Percentiles rank a stretch among this genome's conserved stretches.
Conservation (phyloP, 2,888 invertebrate species). For the Tenthredo mesomela region DNA sequence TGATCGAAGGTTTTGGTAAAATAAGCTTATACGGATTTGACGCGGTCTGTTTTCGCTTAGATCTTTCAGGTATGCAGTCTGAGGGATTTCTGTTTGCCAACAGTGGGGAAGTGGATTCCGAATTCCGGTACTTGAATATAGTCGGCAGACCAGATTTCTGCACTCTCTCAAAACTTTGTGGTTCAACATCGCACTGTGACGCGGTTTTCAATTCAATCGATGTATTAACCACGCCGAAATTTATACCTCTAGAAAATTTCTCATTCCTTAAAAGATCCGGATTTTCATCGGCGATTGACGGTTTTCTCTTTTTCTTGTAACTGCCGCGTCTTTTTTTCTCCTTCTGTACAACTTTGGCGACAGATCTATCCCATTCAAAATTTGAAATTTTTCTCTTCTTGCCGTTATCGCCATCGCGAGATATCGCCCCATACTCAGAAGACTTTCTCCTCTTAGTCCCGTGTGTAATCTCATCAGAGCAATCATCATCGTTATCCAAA, state of each 20-base stretch:
- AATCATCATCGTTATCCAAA: neutral
- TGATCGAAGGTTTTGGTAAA: neutral
- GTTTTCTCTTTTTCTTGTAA: neutral
- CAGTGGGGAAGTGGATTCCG: neutral
- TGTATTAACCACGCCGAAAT: neutral
- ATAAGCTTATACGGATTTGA: neutral
- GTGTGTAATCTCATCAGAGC: neutral
- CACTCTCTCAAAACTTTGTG: neutral
- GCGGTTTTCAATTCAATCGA: neutral
- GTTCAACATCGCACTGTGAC: neutral
- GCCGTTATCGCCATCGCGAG: neutral
- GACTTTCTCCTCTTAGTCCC: conserved; percentile 1
- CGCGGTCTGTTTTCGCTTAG: neutral
- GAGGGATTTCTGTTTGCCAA: neutral
- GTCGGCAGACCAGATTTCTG: neutral
- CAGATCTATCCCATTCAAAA: neutral
- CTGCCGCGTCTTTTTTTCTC: neutral
- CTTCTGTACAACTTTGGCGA: neutral
- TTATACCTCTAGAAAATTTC: neutral
- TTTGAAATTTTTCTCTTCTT: neutral
- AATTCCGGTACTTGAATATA: conserved; percentile 14
- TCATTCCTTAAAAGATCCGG: neutral
- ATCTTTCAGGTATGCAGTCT: neutral
- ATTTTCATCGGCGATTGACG: neutral
- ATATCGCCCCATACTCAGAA: neutral